Evolutionary conservation across 2,113 vertebrate species (phyloP).

Genomic region (Centropus bengalensis): DNA sequence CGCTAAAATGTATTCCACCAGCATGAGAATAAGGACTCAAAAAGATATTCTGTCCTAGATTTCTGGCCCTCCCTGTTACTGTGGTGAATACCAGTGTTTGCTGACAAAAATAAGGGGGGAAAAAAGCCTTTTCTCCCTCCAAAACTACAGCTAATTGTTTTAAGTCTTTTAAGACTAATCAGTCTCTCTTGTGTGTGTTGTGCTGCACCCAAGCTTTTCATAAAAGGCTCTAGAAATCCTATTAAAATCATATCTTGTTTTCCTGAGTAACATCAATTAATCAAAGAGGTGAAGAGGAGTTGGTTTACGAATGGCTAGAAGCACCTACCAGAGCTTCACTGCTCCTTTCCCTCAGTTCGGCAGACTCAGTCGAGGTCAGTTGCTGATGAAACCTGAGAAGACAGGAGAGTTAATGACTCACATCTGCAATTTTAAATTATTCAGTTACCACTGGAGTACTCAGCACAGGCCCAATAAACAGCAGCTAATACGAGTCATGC

Average conservation of each 20-base stretch:
- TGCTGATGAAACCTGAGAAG: background rate
- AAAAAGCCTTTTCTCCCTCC: background rate
- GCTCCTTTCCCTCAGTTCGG: background rate
- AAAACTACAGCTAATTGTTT: background rate
- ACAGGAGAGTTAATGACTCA: slow-evolving; percentile 32
- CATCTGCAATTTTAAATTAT: slow-evolving; percentile 58
- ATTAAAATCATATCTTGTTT: background rate
- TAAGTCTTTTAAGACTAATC: background rate
- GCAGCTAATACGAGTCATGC: slow-evolving; percentile 43
- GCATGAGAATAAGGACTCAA: background rate
- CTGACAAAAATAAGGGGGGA: background rate
- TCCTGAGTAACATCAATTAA: background rate
- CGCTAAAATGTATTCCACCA: background rate
- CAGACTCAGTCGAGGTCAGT: background rate
- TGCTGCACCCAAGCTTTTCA: background rate
- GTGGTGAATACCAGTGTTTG: background rate
- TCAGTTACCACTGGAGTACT: slow-evolving; percentile 18
- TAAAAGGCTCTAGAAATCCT: background rate
- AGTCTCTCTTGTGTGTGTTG: background rate
- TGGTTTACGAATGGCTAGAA: background rate
- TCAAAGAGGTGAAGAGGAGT: background rate
- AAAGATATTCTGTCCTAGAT: background rate
- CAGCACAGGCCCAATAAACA: background rate
- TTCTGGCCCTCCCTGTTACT: background rate
- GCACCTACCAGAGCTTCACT: background rate